A percentile compares a stretch with the other conserved stretches of the same genome.
Evolutionary conservation across 2,113 vertebrate genomes (phyloP).

Genomic region (Potamarius usumacintae): DNA sequence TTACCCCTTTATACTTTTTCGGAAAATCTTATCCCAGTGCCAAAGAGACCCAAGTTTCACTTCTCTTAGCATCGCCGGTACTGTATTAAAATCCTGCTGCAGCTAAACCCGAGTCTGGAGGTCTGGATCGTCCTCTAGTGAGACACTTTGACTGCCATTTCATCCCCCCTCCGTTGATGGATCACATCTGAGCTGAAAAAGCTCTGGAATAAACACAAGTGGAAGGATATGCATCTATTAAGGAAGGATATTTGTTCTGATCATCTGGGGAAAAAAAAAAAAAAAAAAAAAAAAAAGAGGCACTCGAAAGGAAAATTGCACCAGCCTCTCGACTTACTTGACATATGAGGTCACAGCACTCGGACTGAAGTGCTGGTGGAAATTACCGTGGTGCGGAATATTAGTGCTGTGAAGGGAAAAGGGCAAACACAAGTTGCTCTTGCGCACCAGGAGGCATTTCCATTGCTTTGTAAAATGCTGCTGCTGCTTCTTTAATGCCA

Average conservation of each 20-base stretch:
- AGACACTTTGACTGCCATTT: slow-evolving; percentile 28
- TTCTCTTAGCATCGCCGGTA: not conserved
- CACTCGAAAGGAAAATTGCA: slow-evolving; percentile 26
- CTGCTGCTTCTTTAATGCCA: not conserved
- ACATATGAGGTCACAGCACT: slow-evolving; percentile 46
- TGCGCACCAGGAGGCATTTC: slow-evolving; percentile 27
- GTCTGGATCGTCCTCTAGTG: no score
- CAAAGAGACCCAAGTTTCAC: not conserved
- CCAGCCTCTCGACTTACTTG: slow-evolving; percentile 42
- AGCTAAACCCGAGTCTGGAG: not conserved
- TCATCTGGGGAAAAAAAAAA: not conserved
- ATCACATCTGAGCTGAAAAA: not conserved
- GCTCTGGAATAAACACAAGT: slow-evolving; percentile 1
- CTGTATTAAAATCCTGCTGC: not conserved
- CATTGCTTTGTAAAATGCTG: not conserved
- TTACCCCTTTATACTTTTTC: not conserved
- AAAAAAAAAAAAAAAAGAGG: slow-evolving; percentile 22
- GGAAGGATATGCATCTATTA: slow-evolving; percentile 8
- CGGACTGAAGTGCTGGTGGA: slow-evolving; percentile 35
- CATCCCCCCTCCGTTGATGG: slow-evolving; percentile 26
- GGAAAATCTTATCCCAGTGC: no score
- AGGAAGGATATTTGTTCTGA: not conserved
- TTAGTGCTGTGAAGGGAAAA: slow-evolving; percentile 21
- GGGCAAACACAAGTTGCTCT: slow-evolving; percentile 32
- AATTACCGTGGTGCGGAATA: slow-evolving; percentile 35